A percentile compares a stretch with the other conserved stretches of the same genome.
Evolutionary conservation across 2,113 vertebrate species (phyloP).

Genomic region (Paradoxurus hermaphroditus): DNA sequence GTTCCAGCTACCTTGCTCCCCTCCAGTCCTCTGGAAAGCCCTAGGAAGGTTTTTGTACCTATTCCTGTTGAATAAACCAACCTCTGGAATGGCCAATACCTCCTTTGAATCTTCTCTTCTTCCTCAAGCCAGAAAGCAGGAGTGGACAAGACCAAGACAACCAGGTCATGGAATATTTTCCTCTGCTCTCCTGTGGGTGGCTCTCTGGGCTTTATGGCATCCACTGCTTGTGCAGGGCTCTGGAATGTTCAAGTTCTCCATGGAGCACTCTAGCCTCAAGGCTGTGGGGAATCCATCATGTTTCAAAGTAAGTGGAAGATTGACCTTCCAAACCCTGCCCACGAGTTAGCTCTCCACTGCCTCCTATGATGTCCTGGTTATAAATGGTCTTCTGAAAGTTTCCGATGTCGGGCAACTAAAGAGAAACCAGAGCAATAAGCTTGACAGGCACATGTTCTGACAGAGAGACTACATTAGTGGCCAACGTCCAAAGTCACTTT

Average conservation of each 20-base stretch:
- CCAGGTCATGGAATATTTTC: not conserved
- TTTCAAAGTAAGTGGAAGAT: not conserved
- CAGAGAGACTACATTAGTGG: not conserved
- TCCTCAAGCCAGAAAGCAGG: not conserved
- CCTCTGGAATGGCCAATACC: not conserved
- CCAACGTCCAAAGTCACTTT: not conserved
- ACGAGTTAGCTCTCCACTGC: too few relatives aligned
- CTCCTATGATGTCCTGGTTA: fast-evolving
- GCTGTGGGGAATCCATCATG: not conserved
- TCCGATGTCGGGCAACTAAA: fast-evolving
- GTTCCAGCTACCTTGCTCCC: not conserved
- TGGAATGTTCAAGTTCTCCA: not conserved
- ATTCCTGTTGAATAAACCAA: not conserved
- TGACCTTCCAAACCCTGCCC: not conserved
- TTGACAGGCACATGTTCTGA: not conserved
- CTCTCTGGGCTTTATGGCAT: too few relatives aligned
- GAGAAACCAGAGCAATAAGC: not conserved
- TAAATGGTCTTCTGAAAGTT: fast-evolving
- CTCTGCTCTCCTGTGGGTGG: not conserved
- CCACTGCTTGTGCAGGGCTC: too few relatives aligned
- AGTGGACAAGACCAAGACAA: not conserved
- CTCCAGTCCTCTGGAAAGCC: not conserved
- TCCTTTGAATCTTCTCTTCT: not conserved
- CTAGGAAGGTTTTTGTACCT: not conserved
- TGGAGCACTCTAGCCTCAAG: not conserved